Percentiles rank a stretch among this genome's conserved stretches.
phyloP scores from a whole-genome alignment of 2,797 vertebrate species.

The Hydrocynus forskahlii region DNA sequence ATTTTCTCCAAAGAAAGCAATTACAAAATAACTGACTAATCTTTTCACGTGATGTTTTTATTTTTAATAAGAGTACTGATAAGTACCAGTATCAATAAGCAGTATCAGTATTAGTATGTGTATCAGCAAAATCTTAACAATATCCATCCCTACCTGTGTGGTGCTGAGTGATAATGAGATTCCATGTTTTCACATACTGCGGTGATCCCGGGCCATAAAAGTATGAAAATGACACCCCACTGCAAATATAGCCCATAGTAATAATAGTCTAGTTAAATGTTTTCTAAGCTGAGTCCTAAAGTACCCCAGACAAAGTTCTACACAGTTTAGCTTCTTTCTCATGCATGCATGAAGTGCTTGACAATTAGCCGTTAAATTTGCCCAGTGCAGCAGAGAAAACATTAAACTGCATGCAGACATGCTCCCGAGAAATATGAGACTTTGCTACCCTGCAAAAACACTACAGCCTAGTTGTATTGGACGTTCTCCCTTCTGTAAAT shows the following conservation, averaged over 20 bases:
- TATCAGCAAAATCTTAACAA: too few species aligned
- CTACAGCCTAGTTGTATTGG: neutral
- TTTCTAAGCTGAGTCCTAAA: neutral
- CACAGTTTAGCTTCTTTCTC: neutral
- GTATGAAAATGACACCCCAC: neutral
- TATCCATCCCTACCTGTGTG: too few species aligned
- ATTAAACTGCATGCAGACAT: neutral
- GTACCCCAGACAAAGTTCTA: neutral
- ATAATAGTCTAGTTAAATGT: conserved; percentile 8
- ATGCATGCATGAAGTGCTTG: neutral
- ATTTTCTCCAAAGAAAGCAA: too few species aligned
- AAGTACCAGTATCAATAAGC: neutral
- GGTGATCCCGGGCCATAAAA: neutral
- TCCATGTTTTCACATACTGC: neutral
- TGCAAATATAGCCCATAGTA: conserved; percentile 19
- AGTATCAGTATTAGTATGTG: too few species aligned
- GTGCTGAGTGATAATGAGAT: neutral
- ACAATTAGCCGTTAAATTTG: neutral
- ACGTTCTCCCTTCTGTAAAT: too few species aligned
- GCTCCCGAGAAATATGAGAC: too few species aligned
- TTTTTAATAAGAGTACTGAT: too few species aligned
- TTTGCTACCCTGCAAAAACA: neutral
- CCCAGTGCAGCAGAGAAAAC: conserved; percentile 8
- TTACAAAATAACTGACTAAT: too few species aligned
- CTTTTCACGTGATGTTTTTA: too few species aligned